Evolutionary conservation across 2,888 invertebrate species (phyloP).

Genomic region (Nephrotoma appendiculata): DNA sequence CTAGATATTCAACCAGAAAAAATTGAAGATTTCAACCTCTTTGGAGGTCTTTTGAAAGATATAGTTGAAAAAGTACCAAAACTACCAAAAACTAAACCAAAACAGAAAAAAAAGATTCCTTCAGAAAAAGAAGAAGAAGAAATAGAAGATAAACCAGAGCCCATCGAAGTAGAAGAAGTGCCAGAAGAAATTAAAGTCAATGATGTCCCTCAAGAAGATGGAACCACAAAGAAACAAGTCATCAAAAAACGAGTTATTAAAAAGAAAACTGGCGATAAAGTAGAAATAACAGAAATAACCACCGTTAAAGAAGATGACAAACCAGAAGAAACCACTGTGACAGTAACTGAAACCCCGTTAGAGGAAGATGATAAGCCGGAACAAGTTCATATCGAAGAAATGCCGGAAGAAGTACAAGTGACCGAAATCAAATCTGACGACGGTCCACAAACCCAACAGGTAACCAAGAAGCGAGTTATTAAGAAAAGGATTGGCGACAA

Average conservation of each 20-base stretch:
- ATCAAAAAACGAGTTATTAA: constrained; percentile 23
- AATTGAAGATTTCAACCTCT: background rate
- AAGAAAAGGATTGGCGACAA: constrained; percentile 16
- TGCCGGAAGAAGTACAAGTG: constrained; percentile 17
- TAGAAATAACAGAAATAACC: constrained; percentile 20
- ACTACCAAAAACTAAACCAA: constrained; percentile 7
- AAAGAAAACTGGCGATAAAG: constrained; percentile 21
- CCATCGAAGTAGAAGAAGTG: constrained; percentile 16
- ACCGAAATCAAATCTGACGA: constrained; percentile 22
- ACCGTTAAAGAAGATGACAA: constrained; percentile 27
- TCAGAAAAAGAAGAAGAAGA: constrained; percentile 14
- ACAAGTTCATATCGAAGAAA: constrained; percentile 13
- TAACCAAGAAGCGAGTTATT: constrained; percentile 21
- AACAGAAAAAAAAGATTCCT: constrained; percentile 19
- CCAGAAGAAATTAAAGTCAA: constrained; percentile 21
- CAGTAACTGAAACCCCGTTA: constrained; percentile 22
- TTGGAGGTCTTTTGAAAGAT: constrained; percentile 5
- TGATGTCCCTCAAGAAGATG: constrained; percentile 4
- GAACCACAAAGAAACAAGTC: constrained; percentile 20
- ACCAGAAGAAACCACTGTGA: constrained; percentile 28
- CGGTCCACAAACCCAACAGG: constrained; percentile 20
- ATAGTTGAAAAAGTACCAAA: constrained; percentile 7
- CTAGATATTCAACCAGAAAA: constrained; percentile 8
- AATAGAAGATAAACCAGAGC: constrained; percentile 17
- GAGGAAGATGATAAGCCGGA: constrained; percentile 28